Evolutionary conservation across 2,888 invertebrate species (phyloP).

Genomic region (Drosophila formosana): DNA sequence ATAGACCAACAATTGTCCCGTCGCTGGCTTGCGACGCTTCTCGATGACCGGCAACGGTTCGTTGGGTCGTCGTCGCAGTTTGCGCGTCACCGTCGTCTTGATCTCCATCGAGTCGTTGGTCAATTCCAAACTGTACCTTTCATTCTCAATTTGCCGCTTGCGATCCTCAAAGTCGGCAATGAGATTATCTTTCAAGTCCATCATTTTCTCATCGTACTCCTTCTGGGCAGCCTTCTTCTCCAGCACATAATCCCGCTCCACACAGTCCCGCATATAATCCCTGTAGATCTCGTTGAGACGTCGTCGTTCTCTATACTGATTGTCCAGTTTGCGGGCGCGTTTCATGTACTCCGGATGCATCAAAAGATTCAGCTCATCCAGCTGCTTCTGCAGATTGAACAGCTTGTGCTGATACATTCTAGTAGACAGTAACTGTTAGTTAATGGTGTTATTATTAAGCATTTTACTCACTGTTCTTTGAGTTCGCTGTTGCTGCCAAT

Average conservation of each 20-base stretch:
- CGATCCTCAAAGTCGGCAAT: constrained; percentile 97
- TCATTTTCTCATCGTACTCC: constrained; percentile 97
- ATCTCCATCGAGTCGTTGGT: constrained; percentile 95
- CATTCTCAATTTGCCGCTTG: constrained; percentile 94
- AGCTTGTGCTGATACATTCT: constrained; percentile 97
- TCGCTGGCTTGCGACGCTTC: constrained; percentile 93
- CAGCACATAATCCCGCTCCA: constrained; percentile 93
- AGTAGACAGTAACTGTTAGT: background rate
- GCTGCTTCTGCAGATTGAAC: constrained; percentile 93
- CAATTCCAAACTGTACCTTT: constrained; percentile 94
- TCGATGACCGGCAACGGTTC: constrained; percentile 95
- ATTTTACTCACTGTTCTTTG: constrained; percentile 83
- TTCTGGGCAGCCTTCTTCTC: constrained; percentile 95
- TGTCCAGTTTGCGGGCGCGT: constrained; percentile 92
- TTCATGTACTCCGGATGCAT: constrained; percentile 94
- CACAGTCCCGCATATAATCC: constrained; percentile 93
- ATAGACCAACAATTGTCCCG: constrained; percentile 94
- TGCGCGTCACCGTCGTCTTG: constrained; percentile 98
- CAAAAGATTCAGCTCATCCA: constrained; percentile 94
- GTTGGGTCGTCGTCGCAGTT: constrained; percentile 95
- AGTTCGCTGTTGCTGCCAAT: constrained; percentile 83
- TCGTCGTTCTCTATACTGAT: constrained; percentile 92
- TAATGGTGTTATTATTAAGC: too few species aligned
- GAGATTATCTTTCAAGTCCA: constrained; percentile 94
- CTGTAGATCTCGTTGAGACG: constrained; percentile 91